phyloP scores from a whole-genome alignment of 1,140 invertebrate genomes.

The Micrasema longulum region DNA sequence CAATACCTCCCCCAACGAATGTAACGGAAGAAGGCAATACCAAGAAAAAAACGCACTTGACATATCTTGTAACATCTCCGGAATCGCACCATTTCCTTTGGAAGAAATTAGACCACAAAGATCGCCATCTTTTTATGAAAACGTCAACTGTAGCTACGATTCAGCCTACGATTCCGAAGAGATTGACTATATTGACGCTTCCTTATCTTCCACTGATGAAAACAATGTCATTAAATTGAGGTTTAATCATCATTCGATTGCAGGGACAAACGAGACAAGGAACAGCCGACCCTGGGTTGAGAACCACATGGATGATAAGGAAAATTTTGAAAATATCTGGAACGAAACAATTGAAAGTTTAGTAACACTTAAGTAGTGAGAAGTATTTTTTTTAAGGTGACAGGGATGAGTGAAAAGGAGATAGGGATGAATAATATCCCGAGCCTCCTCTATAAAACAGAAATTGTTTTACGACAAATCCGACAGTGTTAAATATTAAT shows the following conservation, averaged over 20 bases:
- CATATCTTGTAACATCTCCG: neutral
- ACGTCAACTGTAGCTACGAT: slow-evolving; percentile 49
- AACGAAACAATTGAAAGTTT: slow-evolving; percentile 51
- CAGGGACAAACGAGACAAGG: neutral
- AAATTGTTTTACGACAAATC: too few species aligned
- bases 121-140: slow-evolving; percentile 48
- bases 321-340: slow-evolving; percentile 51
- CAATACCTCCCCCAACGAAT: neutral
- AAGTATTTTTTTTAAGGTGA: too few species aligned
- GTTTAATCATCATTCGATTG: neutral
- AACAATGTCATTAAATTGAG: slow-evolving; percentile 14
- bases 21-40: neutral
- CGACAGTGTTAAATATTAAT: too few species aligned
- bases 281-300: slow-evolving; percentile 28
- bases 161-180: slow-evolving; percentile 52
- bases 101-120: slow-evolving; percentile 13
- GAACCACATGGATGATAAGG: slow-evolving; percentile 20
- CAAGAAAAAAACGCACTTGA: neutral
- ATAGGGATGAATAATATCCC: too few species aligned
- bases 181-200: slow-evolving; percentile 37
- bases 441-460: too few species aligned
- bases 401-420: too few species aligned
- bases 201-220: neutral
- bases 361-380: slow-evolving; percentile 3
- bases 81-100: slow-evolving; percentile 43